phyloP scores from a whole-genome alignment of 2,113 vertebrate genomes.

The Casuarius casuarius region DNA sequence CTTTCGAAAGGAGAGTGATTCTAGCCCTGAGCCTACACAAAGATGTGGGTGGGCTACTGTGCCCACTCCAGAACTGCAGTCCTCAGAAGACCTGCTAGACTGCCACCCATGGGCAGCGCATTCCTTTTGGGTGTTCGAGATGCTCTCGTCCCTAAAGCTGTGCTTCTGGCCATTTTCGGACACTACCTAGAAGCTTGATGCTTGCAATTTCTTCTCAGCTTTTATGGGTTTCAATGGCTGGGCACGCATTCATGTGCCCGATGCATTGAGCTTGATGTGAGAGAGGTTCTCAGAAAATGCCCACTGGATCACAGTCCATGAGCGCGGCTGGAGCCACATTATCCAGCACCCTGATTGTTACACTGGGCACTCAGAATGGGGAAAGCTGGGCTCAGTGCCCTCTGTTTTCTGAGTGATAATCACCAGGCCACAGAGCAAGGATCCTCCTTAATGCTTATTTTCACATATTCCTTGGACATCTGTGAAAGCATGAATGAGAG shows the following conservation, averaged over 20 bases:
- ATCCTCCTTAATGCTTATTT: not conserved
- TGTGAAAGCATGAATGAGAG: not conserved
- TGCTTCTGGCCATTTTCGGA: not conserved
- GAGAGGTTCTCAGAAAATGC: not conserved
- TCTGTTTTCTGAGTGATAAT: not conserved
- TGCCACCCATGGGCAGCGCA: too few species aligned
- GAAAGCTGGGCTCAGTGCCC: not conserved
- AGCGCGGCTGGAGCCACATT: not conserved
- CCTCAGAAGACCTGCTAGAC: not conserved
- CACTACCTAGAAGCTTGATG: not conserved
- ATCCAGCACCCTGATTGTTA: not conserved
- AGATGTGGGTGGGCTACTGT: rapidly evolving
- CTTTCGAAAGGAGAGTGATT: not conserved
- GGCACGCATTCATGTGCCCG: not conserved
- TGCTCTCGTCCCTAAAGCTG: not conserved
- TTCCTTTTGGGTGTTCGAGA: not conserved
- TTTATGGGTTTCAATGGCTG: not conserved
- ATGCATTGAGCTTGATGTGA: not conserved
- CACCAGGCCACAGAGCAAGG: not conserved
- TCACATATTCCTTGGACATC: not conserved
- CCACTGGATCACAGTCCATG: not conserved
- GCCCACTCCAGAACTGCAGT: not conserved
- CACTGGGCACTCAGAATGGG: rapidly evolving
- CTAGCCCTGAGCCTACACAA: not conserved
- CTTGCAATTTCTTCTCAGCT: not conserved